Percentiles rank a stretch among this genome's conserved stretches.
phyloP scores from a whole-genome alignment of 2,888 invertebrate genomes.

The Polia nebulosa region DNA sequence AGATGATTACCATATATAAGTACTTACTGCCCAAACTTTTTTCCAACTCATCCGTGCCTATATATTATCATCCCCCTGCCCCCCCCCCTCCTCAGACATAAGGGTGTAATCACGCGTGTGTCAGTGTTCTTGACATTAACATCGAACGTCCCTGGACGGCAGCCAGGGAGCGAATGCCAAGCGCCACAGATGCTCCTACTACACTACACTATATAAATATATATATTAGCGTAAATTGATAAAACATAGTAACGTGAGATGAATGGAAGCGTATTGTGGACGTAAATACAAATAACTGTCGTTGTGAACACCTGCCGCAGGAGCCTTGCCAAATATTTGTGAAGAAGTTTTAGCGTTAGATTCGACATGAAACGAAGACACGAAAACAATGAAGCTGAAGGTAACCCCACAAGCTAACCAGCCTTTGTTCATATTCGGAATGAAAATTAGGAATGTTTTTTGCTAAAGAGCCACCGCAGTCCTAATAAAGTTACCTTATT shows the following conservation, averaged over 20 bases:
- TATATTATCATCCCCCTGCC: conserved; percentile 14
- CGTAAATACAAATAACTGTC: conserved; percentile 34
- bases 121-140: conserved; percentile 71
- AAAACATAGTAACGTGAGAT: conserved; percentile 56
- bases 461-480: conserved; percentile 16
- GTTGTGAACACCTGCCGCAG: conserved; percentile 36
- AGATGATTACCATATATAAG: not conserved
- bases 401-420: conserved; percentile 12
- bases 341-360: conserved; percentile 10
- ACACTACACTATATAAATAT: conserved; percentile 24
- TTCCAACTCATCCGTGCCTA: not conserved
- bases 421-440: conserved; percentile 25
- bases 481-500: conserved; percentile 40
- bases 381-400: conserved; percentile 19
- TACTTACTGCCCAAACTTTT: not conserved
- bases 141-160: conserved; percentile 57
- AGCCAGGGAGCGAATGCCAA: conserved; percentile 59
- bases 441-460: conserved; percentile 22
- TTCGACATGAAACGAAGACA: conserved; percentile 21
- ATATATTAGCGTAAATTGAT: conserved; percentile 60
- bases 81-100: too few species aligned
- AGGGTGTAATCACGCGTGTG: conserved; percentile 36
- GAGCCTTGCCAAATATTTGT: conserved; percentile 17
- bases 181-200: conserved; percentile 64
- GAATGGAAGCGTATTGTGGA: conserved; percentile 40